A percentile compares a stretch with the other conserved stretches of the same genome.
Evolutionary conservation across 2,888 invertebrate species (phyloP).

Genomic region (Acronicta leporina): DNA sequence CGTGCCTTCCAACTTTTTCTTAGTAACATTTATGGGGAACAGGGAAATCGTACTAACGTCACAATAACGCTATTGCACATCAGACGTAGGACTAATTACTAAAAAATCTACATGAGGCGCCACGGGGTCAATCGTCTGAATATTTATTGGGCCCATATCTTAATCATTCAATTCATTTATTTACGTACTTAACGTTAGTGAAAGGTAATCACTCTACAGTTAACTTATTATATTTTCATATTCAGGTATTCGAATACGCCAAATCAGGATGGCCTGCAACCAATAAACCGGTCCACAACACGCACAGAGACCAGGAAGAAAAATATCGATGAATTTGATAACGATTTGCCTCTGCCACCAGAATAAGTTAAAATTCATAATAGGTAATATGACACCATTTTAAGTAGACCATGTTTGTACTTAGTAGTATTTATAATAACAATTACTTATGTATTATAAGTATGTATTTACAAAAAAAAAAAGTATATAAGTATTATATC

Average conservation of each 20-base stretch:
- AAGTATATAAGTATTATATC: no score
- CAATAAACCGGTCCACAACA: slow-evolving; percentile 63
- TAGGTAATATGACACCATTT: no score
- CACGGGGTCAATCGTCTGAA: slow-evolving; percentile 72
- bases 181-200: slow-evolving; percentile 49
- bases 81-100: slow-evolving; percentile 54
- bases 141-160: slow-evolving; percentile 74
- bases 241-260: slow-evolving; percentile 59
- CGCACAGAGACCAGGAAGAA: slow-evolving; percentile 71
- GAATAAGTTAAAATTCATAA: slow-evolving; percentile 72
- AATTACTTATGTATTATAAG: no score
- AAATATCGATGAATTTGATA: slow-evolving; percentile 74
- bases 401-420: background rate
- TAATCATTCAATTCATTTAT: slow-evolving; percentile 71
- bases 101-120: slow-evolving; percentile 57
- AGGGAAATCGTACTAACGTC: background rate
- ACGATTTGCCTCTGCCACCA: slow-evolving; percentile 84
- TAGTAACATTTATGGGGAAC: background rate
- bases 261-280: slow-evolving; percentile 66
- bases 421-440: slow-evolving; percentile 11
- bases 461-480: no score
- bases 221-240: slow-evolving; percentile 13
- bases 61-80: slow-evolving; percentile 61
- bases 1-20: no score
- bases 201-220: slow-evolving; percentile 28